Evolutionary conservation across 2,113 vertebrate species (phyloP).

Genomic region (Pseudopodoces humilis): DNA sequence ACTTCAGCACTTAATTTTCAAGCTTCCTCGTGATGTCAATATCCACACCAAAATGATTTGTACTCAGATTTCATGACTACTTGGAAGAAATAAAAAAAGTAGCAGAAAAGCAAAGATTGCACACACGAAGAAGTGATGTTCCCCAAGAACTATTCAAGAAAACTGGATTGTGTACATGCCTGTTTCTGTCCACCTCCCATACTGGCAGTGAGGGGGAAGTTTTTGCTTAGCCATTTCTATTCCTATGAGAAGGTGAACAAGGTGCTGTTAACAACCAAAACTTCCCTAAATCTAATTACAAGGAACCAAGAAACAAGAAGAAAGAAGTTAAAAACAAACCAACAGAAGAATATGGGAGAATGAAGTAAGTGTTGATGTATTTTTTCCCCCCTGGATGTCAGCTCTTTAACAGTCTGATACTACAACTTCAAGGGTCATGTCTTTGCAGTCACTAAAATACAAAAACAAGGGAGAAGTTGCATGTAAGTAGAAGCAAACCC

Average conservation of each 20-base stretch:
- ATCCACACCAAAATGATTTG: neutral
- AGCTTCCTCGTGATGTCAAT: neutral
- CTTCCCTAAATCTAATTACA: constrained; percentile 72
- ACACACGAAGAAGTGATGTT: neutral
- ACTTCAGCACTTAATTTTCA: constrained; percentile 3
- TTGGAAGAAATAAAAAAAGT: constrained; percentile 28
- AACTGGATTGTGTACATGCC: constrained; percentile 5
- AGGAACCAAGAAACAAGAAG: neutral
- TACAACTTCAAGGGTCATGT: constrained; percentile 75
- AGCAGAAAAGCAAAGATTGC: constrained; percentile 28
- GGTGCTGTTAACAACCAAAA: constrained; percentile 65
- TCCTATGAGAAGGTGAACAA: constrained; percentile 53
- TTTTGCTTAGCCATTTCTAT: constrained; percentile 57
- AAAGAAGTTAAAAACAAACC: neutral
- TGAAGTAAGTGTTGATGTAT: constrained; percentile 55
- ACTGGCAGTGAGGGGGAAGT: neutral
- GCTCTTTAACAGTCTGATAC: constrained; percentile 71
- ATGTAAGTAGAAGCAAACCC: constrained; percentile 14
- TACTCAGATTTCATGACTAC: constrained; percentile 1
- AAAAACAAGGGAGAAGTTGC: constrained; percentile 57
- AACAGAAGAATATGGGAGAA: neutral
- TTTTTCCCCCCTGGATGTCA: constrained; percentile 32
- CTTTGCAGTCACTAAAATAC: constrained; percentile 69
- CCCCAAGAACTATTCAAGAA: constrained; percentile 47
- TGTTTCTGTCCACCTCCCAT: constrained; percentile 5